phyloP scores from a whole-genome alignment of 2,113 vertebrate genomes.

The Semicossyphus pulcher region DNA sequence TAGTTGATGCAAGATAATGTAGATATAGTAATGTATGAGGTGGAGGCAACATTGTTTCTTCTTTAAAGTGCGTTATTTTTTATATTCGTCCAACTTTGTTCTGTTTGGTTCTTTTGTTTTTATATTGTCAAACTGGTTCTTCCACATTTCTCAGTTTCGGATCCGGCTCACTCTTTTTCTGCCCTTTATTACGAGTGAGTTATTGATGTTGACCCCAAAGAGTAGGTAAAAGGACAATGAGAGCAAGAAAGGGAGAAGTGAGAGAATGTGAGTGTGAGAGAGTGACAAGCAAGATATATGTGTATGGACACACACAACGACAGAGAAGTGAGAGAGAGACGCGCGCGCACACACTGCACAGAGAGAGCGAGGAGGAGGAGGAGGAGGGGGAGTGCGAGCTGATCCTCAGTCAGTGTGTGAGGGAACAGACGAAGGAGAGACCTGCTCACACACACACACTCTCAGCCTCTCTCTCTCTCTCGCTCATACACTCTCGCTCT shows the following conservation, averaged over 20 bases:
- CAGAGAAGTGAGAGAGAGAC: slow-evolving; percentile 12
- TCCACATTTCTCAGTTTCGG: too few species aligned
- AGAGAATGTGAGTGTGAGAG: background rate
- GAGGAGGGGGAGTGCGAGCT: slow-evolving; percentile 31
- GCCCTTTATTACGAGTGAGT: background rate
- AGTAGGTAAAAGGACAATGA: background rate
- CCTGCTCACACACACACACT: slow-evolving; percentile 40
- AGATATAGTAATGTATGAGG: too few species aligned
- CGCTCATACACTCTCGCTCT: background rate
- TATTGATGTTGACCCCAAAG: background rate
- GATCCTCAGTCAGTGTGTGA: slow-evolving; percentile 55
- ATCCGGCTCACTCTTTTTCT: too few species aligned
- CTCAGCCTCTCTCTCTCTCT: background rate
- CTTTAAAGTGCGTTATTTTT: too few species aligned
- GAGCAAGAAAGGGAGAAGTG: background rate
- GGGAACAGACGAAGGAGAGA: slow-evolving; percentile 60
- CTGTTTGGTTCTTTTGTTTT: too few species aligned
- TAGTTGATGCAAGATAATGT: too few species aligned
- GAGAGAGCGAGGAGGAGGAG: background rate
- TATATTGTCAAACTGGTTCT: too few species aligned
- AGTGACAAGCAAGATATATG: slow-evolving; percentile 1
- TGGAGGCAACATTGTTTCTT: too few species aligned
- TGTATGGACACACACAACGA: slow-evolving; percentile 1
- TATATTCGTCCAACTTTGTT: too few species aligned
- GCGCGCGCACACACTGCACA: background rate